Percentiles rank a stretch among this genome's conserved stretches.
These are phyloP conservation scores for Arctia plantaginis DNA, from an alignment of 2,888 invertebrate species.

Conservation along the genomic window DNA sequence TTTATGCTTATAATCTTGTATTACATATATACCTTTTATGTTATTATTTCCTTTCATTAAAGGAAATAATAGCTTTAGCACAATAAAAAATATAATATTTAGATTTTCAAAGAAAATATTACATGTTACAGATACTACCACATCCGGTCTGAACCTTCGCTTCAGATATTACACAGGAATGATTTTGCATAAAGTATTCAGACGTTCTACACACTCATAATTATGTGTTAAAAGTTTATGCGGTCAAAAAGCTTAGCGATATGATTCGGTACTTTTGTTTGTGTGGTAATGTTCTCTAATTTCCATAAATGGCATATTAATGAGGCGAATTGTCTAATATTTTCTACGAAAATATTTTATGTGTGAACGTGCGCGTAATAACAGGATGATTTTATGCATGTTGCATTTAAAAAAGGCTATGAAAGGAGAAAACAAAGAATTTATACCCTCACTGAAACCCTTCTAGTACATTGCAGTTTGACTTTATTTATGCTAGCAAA, in stretches of 20 bases:
- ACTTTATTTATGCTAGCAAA: slow-evolving; percentile 26
- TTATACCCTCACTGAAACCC: not conserved
- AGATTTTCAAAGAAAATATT: too few relatives aligned
- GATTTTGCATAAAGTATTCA: not conserved
- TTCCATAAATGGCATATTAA: not conserved
- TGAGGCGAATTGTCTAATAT: not conserved
- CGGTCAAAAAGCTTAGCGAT: not conserved
- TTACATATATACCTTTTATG: too few relatives aligned
- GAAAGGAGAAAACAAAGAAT: not conserved
- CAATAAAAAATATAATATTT: too few relatives aligned
- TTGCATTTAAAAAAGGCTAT: not conserved
- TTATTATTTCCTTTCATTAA: too few relatives aligned
- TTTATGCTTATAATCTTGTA: too few relatives aligned
- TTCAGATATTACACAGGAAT: too few relatives aligned
- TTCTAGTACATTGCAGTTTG: not conserved
- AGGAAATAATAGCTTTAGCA: too few relatives aligned
- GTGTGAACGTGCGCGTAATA: not conserved
- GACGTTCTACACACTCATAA: not conserved
- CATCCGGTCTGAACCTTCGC: too few relatives aligned
- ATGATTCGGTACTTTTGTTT: not conserved
- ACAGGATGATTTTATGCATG: not conserved
- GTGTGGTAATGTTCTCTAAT: not conserved
- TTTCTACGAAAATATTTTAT: not conserved
- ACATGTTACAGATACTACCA: too few relatives aligned
- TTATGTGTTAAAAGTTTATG: not conserved